These are phyloP conservation scores for Sciurus carolinensis DNA, from an alignment of 2,797 vertebrate species.

Conservation along the genomic window DNA sequence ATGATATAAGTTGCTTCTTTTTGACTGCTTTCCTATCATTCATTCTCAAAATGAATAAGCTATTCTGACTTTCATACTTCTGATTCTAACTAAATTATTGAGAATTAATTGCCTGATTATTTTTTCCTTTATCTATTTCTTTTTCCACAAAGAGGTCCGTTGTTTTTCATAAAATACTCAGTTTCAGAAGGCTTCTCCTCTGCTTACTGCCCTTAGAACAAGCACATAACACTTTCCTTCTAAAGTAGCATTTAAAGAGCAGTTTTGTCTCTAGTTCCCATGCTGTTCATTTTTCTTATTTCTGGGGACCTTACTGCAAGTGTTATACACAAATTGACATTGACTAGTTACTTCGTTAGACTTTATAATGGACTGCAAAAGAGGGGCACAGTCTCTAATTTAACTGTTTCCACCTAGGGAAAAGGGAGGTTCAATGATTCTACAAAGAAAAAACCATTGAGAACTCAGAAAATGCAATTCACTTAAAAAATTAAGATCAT, in stretches of 20 bases:
- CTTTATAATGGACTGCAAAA: slow-evolving; percentile 62
- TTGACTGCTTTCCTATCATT: neutral
- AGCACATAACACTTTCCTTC: neutral
- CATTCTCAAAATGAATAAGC: neutral
- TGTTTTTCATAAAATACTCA: neutral
- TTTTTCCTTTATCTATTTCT: neutral
- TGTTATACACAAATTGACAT: slow-evolving; percentile 36
- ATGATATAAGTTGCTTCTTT: neutral
- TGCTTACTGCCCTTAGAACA: neutral
- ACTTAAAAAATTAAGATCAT: slow-evolving; percentile 41
- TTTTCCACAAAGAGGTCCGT: neutral
- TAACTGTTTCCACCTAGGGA: neutral
- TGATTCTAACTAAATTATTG: neutral
- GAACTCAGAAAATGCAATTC: slow-evolving; percentile 59
- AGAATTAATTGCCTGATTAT: slow-evolving; percentile 9
- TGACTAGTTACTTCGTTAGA: slow-evolving; percentile 41
- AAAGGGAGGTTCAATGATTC: slow-evolving; percentile 37
- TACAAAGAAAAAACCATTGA: neutral
- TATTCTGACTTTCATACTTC: neutral
- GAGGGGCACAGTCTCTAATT: neutral
- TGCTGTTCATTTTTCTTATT: neutral
- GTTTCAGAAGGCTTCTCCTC: neutral
- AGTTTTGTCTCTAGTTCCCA: neutral
- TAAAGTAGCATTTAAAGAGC: neutral
- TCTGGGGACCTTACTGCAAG: neutral